These are phyloP conservation scores for Molothrus aeneus DNA, from an alignment of 2,797 vertebrate genomes.

Conservation along the genomic window DNA sequence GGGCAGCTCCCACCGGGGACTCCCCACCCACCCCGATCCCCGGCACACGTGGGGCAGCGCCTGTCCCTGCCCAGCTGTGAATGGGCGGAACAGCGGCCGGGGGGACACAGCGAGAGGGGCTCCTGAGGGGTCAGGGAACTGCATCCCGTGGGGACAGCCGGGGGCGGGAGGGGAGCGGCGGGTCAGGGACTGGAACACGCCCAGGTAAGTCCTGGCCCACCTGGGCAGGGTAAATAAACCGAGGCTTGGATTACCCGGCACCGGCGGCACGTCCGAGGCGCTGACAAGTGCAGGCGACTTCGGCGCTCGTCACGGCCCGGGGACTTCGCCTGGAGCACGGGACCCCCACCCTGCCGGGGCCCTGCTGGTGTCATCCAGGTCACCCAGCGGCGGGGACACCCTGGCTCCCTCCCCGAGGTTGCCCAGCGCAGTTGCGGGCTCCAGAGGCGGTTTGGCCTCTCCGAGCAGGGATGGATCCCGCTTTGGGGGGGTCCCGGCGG, in stretches of 20 bases:
- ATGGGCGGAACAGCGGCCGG: not conserved
- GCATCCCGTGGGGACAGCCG: not conserved
- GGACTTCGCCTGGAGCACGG: not conserved
- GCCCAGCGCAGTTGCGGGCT: not conserved
- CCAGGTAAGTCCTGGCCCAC: constrained; percentile 49
- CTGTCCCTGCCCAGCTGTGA: not conserved
- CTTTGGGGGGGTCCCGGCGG: not conserved
- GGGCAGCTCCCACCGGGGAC: not conserved
- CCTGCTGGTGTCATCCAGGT: not conserved
- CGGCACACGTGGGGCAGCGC: not conserved
- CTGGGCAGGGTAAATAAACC: constrained; percentile 15
- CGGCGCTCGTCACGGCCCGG: not conserved
- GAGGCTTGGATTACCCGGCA: not conserved
- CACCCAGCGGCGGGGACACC: not conserved
- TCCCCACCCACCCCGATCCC: not conserved
- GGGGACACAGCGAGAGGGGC: not conserved
- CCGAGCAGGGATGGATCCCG: not conserved
- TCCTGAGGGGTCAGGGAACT: not conserved
- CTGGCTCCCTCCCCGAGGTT: not conserved
- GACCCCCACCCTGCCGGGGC: not conserved
- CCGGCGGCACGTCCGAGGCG: not conserved
- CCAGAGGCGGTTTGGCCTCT: not conserved
- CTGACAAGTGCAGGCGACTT: constrained; percentile 1
- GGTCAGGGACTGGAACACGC: not conserved
- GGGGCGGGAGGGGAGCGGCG: not conserved